phyloP scores from a whole-genome alignment of 2,797 vertebrate genomes.

The Smutsia gigantea region DNA sequence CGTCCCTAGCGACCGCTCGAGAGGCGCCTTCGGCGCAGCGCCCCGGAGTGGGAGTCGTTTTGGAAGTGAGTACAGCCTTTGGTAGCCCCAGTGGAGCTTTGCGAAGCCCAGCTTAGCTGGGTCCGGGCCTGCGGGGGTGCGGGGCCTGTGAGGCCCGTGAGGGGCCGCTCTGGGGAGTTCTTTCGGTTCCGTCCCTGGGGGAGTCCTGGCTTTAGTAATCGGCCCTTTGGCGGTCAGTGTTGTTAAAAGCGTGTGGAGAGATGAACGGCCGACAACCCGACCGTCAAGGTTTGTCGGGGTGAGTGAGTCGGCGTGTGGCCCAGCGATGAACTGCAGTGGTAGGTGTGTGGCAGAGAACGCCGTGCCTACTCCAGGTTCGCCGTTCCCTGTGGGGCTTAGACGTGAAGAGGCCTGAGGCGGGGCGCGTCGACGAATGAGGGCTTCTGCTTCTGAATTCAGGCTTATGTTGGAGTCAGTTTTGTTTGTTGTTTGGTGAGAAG shows the following conservation, averaged over 20 bases:
- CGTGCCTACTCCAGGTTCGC: not conserved
- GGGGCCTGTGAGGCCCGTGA: not conserved
- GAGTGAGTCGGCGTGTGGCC: not conserved
- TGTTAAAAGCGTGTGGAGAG: not conserved
- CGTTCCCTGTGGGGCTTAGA: not conserved
- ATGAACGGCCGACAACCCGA: no score
- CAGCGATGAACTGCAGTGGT: not conserved
- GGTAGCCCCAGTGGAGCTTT: not conserved
- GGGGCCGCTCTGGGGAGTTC: not conserved
- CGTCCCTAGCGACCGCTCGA: not conserved
- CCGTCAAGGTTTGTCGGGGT: not conserved
- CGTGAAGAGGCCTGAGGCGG: not conserved
- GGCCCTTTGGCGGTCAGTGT: not conserved
- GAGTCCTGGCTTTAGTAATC: not conserved
- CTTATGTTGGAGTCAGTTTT: not conserved
- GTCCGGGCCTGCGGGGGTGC: no score
- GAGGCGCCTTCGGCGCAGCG: rapidly evolving
- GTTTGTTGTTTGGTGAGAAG: not conserved
- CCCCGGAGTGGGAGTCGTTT: rapidly evolving
- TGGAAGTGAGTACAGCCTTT: not conserved
- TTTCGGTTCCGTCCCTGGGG: not conserved
- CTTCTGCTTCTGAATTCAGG: not conserved
- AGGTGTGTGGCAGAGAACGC: not conserved
- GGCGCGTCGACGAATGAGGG: rapidly evolving
- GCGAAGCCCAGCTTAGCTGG: not conserved